A percentile compares a stretch with the other conserved stretches of the same genome.
Evolutionary conservation across 2,888 invertebrate genomes (phyloP).

Genomic region (Leptarthrus brevirostris): DNA sequence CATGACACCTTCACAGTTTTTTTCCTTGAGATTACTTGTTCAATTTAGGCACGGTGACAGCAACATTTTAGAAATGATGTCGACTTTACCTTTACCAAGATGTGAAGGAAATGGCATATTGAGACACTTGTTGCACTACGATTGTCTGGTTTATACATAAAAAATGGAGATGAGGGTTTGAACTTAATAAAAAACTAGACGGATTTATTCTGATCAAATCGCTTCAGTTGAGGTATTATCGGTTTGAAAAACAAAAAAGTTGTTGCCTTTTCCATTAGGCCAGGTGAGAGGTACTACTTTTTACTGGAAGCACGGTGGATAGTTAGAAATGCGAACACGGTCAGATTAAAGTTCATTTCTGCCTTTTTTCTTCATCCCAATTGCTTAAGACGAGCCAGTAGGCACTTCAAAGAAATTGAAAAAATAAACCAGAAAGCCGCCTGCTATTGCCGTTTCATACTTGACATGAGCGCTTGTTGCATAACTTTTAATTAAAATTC

Average conservation of each 20-base stretch:
- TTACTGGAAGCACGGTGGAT: neutral
- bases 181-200: neutral
- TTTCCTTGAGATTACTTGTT: conserved; percentile 23
- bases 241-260: neutral
- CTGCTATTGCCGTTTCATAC: neutral
- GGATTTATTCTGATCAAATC: conserved; percentile 4
- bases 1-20: conserved; percentile 29
- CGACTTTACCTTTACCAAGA: neutral
- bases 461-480: conserved; percentile 31
- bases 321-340: conserved; percentile 4
- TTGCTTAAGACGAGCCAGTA: neutral
- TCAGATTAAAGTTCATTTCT: conserved; percentile 27
- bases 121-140: conserved; percentile 22
- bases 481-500: conserved; percentile 45
- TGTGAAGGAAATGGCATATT: neutral
- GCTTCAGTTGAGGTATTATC: neutral
- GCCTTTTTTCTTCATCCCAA: neutral
- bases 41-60: conserved; percentile 20
- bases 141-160: neutral
- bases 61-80: neutral
- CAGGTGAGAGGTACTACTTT: conserved; percentile 33
- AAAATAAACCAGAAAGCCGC: neutral
- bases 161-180: conserved; percentile 8
- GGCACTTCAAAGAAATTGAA: neutral
- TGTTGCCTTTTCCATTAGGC: neutral